These are phyloP conservation scores for Leptinotarsa defecta DNA, from an alignment of 1,140 invertebrate genomes.

Conservation along the genomic window DNA sequence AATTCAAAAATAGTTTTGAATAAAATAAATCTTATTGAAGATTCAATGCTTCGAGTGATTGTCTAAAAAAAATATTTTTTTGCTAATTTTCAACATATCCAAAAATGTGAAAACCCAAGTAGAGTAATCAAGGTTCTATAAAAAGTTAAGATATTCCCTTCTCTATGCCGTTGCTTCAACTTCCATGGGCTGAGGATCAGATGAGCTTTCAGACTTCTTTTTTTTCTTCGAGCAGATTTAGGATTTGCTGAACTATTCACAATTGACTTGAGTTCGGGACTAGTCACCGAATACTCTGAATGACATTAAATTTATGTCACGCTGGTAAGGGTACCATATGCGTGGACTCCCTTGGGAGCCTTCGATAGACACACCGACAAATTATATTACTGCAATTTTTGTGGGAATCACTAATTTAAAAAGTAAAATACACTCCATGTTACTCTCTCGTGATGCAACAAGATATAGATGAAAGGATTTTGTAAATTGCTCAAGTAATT, in stretches of 20 bases:
- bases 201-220: conserved; percentile 71
- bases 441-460: too few species aligned
- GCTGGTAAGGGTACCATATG: too few species aligned
- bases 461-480: too few species aligned
- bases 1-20: too few species aligned
- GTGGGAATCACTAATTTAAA: too few species aligned
- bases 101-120: neutral
- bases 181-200: conserved; percentile 66
- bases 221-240: conserved; percentile 88
- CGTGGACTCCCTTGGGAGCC: too few species aligned
- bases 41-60: neutral
- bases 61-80: neutral
- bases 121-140: neutral
- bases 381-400: too few species aligned
- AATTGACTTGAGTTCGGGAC: conserved; percentile 82
- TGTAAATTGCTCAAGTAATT: too few species aligned
- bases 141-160: neutral
- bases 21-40: too few species aligned
- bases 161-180: conserved; percentile 63
- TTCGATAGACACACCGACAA: too few species aligned
- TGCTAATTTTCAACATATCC: neutral
- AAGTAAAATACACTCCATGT: too few species aligned
- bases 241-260: conserved; percentile 75
- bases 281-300: conserved; percentile 82
- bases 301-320: conserved; percentile 62